phyloP scores from a whole-genome alignment of 1,140 invertebrate genomes.

The Aphelenchoides fujianensis region DNA sequence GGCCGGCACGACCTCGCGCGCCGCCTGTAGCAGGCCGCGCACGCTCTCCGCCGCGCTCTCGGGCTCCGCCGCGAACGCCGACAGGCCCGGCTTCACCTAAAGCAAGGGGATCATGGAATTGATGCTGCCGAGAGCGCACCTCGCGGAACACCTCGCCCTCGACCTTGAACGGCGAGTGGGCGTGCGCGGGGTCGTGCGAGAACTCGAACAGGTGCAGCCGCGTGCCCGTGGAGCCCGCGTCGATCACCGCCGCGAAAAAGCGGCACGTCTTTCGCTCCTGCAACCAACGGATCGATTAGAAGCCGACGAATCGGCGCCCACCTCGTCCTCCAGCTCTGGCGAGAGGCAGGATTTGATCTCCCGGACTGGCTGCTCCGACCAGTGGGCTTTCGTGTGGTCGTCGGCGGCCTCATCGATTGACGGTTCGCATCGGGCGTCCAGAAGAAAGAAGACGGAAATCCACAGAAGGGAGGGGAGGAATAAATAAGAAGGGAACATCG shows the following conservation, averaged over 20 bases:
- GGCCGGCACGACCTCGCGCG: conserved; percentile 74
- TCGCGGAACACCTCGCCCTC: conserved; percentile 78
- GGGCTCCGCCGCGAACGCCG: conserved; percentile 77
- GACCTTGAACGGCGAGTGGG: conserved; percentile 71
- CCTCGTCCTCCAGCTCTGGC: conserved; percentile 45
- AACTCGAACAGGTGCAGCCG: conserved; percentile 85
- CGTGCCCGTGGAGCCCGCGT: conserved; percentile 91
- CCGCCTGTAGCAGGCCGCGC: conserved; percentile 72
- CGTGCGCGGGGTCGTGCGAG: conserved; percentile 63
- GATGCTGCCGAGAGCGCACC: conserved; percentile 58
- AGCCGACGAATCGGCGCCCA: background rate
- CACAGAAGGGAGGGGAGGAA: no score
- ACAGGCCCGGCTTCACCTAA: conserved; percentile 76
- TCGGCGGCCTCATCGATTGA: background rate
- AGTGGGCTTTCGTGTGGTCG: background rate
- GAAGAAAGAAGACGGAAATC: no score
- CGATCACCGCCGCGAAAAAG: conserved; percentile 86
- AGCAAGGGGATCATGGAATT: conserved; percentile 27
- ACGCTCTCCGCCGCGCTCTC: conserved; percentile 74
- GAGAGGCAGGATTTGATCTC: conserved; percentile 46
- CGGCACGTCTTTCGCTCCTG: conserved; percentile 51
- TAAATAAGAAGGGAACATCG: no score
- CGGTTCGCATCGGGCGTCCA: no score
- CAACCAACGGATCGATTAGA: conserved; percentile 21
- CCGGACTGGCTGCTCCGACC: conserved; percentile 24